A percentile compares a stretch with the other conserved stretches of the same genome.
Conservation (phyloP, 2,113 vertebrate genomes). For the Prochilodus magdalenae region DNA sequence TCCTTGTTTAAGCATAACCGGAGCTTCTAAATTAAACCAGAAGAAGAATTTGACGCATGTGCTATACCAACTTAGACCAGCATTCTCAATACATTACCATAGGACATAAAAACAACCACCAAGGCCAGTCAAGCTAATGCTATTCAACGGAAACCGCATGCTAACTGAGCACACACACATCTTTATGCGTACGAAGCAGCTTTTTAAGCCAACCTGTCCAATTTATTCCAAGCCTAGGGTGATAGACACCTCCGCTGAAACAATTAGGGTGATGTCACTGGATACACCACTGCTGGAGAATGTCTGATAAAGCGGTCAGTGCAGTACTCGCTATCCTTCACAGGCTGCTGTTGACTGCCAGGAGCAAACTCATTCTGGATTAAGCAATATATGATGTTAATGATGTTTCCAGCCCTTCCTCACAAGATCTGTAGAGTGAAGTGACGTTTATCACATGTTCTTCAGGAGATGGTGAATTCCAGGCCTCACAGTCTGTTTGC, state of each 20-base stretch:
- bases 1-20: neutral
- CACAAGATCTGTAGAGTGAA: neutral
- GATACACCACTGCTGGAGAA: neutral
- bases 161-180: neutral
- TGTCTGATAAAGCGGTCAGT: slow-evolving; percentile 1
- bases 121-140: neutral
- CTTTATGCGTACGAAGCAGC: slow-evolving; percentile 7
- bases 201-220: slow-evolving; percentile 64
- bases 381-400: neutral
- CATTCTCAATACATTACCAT: neutral
- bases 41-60: neutral
- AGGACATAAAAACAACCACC: neutral
- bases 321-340: neutral
- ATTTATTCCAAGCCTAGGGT: slow-evolving; percentile 65
- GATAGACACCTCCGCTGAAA: slow-evolving; percentile 66
- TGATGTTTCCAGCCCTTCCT: neutral
- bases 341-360: neutral
- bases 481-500: neutral
- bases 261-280: slow-evolving; percentile 53
- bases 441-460: neutral
- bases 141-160: neutral
- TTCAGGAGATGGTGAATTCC: neutral
- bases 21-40: neutral
- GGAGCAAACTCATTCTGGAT: slow-evolving; percentile 16
- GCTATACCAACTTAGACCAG: too few species aligned